A percentile compares a stretch with the other conserved stretches of the same genome.
Conservation (phyloP, 2,797 vertebrate genomes). For the Acropternis orthonyx region DNA sequence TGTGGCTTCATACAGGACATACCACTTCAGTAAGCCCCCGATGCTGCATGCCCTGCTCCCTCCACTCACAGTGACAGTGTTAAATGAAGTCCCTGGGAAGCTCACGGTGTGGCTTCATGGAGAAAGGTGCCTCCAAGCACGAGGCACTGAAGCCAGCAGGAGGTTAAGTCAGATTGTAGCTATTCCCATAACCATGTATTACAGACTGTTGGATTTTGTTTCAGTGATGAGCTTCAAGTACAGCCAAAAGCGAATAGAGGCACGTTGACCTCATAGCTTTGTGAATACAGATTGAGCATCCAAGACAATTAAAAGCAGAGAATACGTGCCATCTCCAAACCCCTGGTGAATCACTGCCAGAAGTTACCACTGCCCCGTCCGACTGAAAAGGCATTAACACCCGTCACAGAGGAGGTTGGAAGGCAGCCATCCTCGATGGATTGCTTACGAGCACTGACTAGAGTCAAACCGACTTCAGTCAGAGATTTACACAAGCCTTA, state of each 20-base stretch:
- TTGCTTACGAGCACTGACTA: constrained; percentile 41
- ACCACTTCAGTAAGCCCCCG: background rate
- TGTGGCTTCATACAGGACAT: background rate
- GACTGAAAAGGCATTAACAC: background rate
- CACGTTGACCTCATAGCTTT: constrained; percentile 58
- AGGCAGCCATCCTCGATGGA: constrained; percentile 34
- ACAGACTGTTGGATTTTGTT: constrained; percentile 18
- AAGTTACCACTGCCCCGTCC: background rate
- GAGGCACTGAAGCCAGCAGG: background rate
- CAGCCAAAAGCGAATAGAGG: constrained; percentile 45
- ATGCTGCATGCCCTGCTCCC: background rate
- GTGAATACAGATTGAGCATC: background rate
- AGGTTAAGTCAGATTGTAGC: constrained; percentile 15
- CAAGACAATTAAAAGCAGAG: constrained; percentile 64
- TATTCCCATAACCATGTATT: background rate
- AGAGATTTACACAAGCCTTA: constrained; percentile 61
- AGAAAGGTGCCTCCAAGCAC: background rate
- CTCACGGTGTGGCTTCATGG: rapidly evolving
- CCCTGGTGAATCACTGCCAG: background rate
- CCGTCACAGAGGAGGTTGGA: background rate
- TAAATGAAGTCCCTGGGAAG: background rate
- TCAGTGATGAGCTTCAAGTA: constrained; percentile 51
- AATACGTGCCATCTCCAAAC: constrained; percentile 5
- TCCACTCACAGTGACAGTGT: rapidly evolving
- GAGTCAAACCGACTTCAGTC: constrained; percentile 47